Conservation (phyloP, 2,113 vertebrate genomes). For the Leiothrix lutea region DNA sequence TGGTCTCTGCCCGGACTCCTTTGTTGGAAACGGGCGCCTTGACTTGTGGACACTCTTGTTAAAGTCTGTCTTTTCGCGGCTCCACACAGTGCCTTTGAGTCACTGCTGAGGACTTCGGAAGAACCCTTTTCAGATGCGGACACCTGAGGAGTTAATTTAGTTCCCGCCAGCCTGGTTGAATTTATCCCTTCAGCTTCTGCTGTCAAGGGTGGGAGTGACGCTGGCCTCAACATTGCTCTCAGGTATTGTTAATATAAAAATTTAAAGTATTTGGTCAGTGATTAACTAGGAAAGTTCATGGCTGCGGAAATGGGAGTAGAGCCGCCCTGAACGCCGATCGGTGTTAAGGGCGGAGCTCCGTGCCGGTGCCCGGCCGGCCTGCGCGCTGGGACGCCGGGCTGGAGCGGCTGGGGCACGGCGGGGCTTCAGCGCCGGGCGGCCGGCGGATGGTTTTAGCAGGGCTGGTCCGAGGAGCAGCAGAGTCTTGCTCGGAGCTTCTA, state of each 20-base stretch:
- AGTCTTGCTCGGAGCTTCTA: background rate
- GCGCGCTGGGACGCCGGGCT: background rate
- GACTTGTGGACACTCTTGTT: background rate
- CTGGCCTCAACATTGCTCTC: background rate
- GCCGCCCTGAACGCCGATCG: fast-evolving
- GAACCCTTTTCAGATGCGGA: background rate
- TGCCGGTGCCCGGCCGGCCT: fast-evolving
- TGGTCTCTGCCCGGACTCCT: background rate
- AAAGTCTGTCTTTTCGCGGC: background rate
- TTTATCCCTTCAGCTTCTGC: background rate
- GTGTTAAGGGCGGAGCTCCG: background rate
- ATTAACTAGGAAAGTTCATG: background rate
- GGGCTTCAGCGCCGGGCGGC: background rate
- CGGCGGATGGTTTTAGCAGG: background rate
- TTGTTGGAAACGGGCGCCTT: background rate
- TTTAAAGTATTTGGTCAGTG: background rate
- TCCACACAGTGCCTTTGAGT: background rate
- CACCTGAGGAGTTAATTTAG: background rate
- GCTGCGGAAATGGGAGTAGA: background rate
- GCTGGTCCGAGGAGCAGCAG: background rate
- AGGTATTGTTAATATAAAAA: background rate
- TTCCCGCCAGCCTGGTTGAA: background rate
- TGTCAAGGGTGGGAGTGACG: background rate
- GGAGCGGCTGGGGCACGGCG: fast-evolving
- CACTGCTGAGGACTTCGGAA: background rate